These are phyloP conservation scores for Rhagonycha fulva DNA, from an alignment of 2,888 invertebrate genomes.

Conservation along the genomic window DNA sequence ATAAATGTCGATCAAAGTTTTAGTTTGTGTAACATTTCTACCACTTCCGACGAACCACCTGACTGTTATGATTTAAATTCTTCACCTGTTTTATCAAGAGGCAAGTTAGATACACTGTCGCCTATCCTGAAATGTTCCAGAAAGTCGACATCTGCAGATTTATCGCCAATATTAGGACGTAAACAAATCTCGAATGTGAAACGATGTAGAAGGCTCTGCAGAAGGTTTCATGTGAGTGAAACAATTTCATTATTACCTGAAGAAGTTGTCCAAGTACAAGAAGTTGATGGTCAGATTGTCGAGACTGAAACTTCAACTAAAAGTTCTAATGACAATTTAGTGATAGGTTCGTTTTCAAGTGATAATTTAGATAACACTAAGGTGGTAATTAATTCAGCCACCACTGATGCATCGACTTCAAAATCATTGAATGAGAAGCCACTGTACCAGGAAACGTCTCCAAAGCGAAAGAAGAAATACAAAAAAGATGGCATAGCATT, in stretches of 20 bases:
- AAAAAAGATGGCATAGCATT: slow-evolving; percentile 58
- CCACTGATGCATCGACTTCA: not conserved
- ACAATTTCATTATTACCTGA: not conserved
- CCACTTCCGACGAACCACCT: not conserved
- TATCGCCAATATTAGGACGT: not conserved
- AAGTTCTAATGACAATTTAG: not conserved
- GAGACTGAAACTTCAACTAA: not conserved
- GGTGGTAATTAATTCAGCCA: not conserved
- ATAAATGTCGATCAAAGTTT: not conserved
- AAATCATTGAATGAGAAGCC: not conserved
- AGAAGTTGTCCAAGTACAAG: not conserved
- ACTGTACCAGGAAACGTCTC: slow-evolving; percentile 37
- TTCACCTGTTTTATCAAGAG: not conserved
- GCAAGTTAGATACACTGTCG: not conserved
- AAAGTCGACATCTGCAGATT: not conserved
- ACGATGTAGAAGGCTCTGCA: not conserved
- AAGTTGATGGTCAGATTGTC: not conserved
- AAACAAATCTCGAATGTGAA: not conserved
- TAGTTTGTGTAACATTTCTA: not conserved
- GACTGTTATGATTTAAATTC: not conserved
- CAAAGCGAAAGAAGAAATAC: slow-evolving; percentile 48
- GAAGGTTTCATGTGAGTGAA: not conserved
- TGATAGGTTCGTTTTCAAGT: not conserved
- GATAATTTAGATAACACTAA: not conserved
- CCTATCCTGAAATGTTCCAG: not conserved